These are phyloP conservation scores for Zapornia atra DNA, from an alignment of 2,113 vertebrate species.

Conservation along the genomic window DNA sequence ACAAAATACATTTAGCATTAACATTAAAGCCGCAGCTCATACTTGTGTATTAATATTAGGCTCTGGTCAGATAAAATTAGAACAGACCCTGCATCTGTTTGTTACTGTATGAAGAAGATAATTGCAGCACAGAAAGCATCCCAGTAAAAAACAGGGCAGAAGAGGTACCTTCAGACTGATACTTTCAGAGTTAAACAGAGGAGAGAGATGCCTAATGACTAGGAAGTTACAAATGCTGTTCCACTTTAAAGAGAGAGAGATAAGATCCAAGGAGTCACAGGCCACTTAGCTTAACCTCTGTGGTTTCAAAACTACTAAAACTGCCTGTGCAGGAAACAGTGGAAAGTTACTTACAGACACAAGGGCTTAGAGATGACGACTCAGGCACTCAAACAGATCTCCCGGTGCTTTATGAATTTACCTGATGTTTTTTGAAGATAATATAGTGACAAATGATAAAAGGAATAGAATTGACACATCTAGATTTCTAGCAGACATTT, in stretches of 20 bases:
- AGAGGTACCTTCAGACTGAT: conserved; percentile 16
- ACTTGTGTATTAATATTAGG: background rate
- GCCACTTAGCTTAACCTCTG: conserved; percentile 58
- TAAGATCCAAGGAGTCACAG: conserved; percentile 46
- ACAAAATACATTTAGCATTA: background rate
- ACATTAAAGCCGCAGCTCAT: background rate
- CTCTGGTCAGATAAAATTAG: conserved; percentile 17
- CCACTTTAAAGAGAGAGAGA: conserved; percentile 57
- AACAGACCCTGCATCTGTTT: background rate
- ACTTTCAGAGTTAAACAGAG: conserved; percentile 9
- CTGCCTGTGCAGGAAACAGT: conserved; percentile 31
- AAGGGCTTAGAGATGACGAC: conserved; percentile 20
- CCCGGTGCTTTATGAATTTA: conserved; percentile 46
- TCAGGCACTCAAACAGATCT: conserved; percentile 52
- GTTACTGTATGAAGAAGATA: background rate
- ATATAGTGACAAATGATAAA: conserved; percentile 57
- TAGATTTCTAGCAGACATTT: conserved; percentile 37
- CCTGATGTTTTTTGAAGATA: conserved; percentile 65
- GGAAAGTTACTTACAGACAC: conserved; percentile 46
- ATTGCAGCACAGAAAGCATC: background rate
- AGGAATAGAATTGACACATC: conserved; percentile 35
- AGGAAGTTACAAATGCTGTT: conserved; percentile 57
- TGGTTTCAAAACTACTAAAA: conserved; percentile 51
- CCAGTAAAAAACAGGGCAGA: background rate
- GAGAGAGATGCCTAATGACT: conserved; percentile 40